Percentiles rank a stretch among this genome's conserved stretches.
Evolutionary conservation across 2,113 vertebrate species (phyloP).

Genomic region (Taurulus bubalis): DNA sequence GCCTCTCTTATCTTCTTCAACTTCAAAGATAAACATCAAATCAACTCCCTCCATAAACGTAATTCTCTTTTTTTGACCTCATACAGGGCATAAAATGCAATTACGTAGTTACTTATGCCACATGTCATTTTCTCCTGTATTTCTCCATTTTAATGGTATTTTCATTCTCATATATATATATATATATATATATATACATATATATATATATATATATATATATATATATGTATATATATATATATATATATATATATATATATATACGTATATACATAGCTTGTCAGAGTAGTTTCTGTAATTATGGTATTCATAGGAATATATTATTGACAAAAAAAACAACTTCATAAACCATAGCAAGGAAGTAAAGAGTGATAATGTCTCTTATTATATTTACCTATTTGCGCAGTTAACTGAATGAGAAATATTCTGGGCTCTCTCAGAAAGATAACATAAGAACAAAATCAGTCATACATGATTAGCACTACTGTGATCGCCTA

Average conservation of each 20-base stretch:
- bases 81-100: slow-evolving; percentile 47
- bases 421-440: no score
- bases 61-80: slow-evolving; percentile 37
- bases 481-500: no score
- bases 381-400: background rate
- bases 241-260: no score
- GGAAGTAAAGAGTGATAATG: background rate
- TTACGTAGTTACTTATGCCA: slow-evolving; percentile 34
- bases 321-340: background rate
- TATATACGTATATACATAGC: no score
- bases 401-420: background rate
- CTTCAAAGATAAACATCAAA: slow-evolving; percentile 71
- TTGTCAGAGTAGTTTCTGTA: background rate
- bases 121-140: slow-evolving; percentile 26
- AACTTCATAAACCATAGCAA: background rate
- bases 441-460: background rate
- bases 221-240: no score
- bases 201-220: no score
- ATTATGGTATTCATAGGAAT: background rate
- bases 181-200: no score
- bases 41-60: slow-evolving; percentile 52
- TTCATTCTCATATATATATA: background rate
- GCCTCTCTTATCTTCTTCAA: slow-evolving; percentile 61
- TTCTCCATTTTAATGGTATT: slow-evolving; percentile 31
- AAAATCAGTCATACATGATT: background rate